Conservation (phyloP, 30 jellyfish, hydroid and myxozoan species). For the Chrysaora quinquecirrha region DNA sequence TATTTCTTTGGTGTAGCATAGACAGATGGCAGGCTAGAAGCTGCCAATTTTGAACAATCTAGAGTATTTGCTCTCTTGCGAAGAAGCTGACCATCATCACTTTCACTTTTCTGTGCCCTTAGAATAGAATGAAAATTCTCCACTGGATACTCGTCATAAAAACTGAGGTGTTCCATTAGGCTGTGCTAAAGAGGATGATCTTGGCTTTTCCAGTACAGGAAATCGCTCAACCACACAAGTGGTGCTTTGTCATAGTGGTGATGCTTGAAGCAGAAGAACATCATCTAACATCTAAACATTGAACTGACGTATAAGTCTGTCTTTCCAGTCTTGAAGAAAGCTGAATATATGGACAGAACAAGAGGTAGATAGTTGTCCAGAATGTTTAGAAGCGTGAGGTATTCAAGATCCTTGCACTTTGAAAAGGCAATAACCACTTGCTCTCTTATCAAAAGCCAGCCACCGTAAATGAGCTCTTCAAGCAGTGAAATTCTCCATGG, state of each 20-base stretch:
- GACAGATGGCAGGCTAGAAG: neutral
- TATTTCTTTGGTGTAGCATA: neutral
- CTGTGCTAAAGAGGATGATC: constrained; percentile 25
- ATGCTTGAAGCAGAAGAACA: neutral
- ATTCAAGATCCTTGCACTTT: constrained; percentile 26
- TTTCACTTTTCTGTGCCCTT: neutral
- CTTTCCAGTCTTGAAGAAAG: too few species aligned
- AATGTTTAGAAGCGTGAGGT: constrained; percentile 29
- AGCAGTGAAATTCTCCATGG: too few species aligned
- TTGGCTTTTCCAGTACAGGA: constrained; percentile 22
- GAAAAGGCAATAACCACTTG: constrained; percentile 32
- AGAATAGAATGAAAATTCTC: constrained; percentile 3
- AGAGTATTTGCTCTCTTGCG: constrained; percentile 5
- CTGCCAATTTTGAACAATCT: neutral
- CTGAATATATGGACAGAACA: too few species aligned
- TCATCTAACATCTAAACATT: too few species aligned
- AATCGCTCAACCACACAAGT: neutral
- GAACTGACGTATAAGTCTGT: neutral
- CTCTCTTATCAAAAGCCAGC: too few species aligned
- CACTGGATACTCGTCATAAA: constrained; percentile 18
- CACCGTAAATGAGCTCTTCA: too few species aligned
- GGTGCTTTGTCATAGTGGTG: constrained; percentile 23
- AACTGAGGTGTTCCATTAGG: constrained; percentile 5
- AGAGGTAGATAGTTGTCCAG: constrained; percentile 51
- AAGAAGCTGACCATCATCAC: constrained; percentile 12